Evolutionary conservation across 1,140 invertebrate species (phyloP).

Genomic region (Pseudomyrmex pallidus): DNA sequence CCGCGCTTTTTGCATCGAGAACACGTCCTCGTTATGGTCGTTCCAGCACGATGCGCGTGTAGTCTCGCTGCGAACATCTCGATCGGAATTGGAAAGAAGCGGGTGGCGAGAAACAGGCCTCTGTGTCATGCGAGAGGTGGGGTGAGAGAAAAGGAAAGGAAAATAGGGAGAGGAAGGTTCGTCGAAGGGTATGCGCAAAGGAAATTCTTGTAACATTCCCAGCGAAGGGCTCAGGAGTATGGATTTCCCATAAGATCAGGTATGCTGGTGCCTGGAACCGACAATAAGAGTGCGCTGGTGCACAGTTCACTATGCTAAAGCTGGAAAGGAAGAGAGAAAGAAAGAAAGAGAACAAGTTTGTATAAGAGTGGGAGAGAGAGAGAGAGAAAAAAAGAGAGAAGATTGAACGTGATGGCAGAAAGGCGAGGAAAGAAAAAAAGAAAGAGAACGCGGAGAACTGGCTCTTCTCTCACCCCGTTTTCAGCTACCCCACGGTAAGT

Average conservation of each 20-base stretch:
- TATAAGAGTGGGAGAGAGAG: background rate
- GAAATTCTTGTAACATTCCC: slow-evolving; percentile 59
- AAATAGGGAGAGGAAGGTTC: slow-evolving; percentile 41
- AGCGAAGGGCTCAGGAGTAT: slow-evolving; percentile 77
- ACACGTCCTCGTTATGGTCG: slow-evolving; percentile 39
- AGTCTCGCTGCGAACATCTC: slow-evolving; percentile 17
- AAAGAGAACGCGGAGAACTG: slow-evolving; percentile 66
- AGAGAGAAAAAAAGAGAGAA: background rate
- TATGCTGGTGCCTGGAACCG: slow-evolving; percentile 81
- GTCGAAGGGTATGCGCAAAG: slow-evolving; percentile 49
- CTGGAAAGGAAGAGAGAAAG: slow-evolving; percentile 25
- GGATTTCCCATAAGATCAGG: slow-evolving; percentile 84
- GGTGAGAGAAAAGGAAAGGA: slow-evolving; percentile 23
- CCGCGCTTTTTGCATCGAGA: slow-evolving; percentile 33
- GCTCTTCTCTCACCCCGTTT: slow-evolving; percentile 73
- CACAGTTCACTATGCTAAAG: slow-evolving; percentile 56
- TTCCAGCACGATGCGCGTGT: slow-evolving; percentile 21
- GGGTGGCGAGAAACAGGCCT: slow-evolving; percentile 8
- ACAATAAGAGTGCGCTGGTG: slow-evolving; percentile 80
- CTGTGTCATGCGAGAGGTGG: slow-evolving; percentile 4
- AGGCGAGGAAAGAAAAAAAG: slow-evolving; percentile 16
- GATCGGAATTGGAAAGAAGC: background rate
- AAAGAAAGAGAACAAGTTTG: background rate
- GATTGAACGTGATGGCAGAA: slow-evolving; percentile 2
- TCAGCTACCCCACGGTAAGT: slow-evolving; percentile 65